Base-by-base conservation (phyloP, 2,113 vertebrate species). In the Tragelaphus strepsiceros region DNA sequence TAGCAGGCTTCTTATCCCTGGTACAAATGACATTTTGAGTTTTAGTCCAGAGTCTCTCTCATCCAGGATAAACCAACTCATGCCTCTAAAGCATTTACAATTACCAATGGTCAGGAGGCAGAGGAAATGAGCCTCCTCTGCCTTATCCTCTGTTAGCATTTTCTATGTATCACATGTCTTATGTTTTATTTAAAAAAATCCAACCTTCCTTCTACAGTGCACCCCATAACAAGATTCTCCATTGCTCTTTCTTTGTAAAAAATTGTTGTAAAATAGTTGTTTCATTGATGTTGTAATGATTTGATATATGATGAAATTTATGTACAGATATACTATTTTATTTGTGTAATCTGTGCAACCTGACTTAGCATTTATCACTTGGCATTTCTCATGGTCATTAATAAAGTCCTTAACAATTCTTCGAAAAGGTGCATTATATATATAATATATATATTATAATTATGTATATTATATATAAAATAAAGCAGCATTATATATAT, bases 301-400 rank as follows among this genome's bases (percentile, higher is more conserved):
- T 95, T 49, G 62, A 64, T 21, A 56, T n/a, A 11, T 0, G 39
- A 80, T 51, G 26, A 0, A 39, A n/a, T 5, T 71, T 83, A n/a
- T 59, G 4, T 81, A 46, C 35, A 81, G 4, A 54, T 19, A 58
- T 61, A 39, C 35, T 85, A 67, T 58, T n/a, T 3, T 51, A 24
- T 5, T 2, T 80, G 16, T 43, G 3, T 2, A 22, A 24, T 5
- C 3, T 80, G 16, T 43, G 2, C 4, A 22, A 8, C n/a, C 3
- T 77, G 13, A 4, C 5, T 32, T 61, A 30, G 12, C 59, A 8
- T 32, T 53, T 58, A 39, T 74, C n/a, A 74, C n/a, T 22, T 71
- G n/a, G 19, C 67, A 71, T 4, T 39, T 35, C 22, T 71, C 19
- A 39, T 39, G n/a, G n/a, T 39, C n/a, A 32, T 39, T 74, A 5